Evolutionary conservation across 2,888 invertebrate species (phyloP).

Genomic region (Sialis lutaria): DNA sequence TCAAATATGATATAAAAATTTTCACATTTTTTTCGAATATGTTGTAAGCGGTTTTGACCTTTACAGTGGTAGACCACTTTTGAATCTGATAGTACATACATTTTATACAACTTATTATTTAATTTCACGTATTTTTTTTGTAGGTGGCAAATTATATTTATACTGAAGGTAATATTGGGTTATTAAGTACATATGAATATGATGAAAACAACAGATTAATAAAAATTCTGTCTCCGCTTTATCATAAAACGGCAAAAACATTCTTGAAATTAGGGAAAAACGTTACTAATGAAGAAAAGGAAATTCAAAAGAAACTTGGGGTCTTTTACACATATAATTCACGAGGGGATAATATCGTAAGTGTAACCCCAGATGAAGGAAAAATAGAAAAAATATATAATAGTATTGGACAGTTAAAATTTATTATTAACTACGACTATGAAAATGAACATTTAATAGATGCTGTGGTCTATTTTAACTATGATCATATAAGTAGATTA

Average conservation of each 20-base stretch:
- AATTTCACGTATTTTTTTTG: no score
- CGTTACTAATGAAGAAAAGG: constrained; percentile 1
- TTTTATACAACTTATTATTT: no score
- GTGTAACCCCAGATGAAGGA: neutral
- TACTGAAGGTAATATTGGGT: no score
- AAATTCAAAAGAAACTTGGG: neutral
- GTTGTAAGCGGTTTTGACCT: no score
- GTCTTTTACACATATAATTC: neutral
- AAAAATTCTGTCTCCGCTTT: constrained; percentile 10
- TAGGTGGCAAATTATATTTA: no score
- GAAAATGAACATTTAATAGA: neutral
- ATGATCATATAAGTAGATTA: neutral
- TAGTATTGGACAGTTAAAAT: neutral
- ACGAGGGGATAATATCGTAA: neutral
- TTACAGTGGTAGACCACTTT: no score
- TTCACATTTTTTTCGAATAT: no score
- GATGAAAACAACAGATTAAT: constrained; percentile 6
- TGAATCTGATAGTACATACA: no score
- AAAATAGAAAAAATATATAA: neutral
- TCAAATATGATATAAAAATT: no score
- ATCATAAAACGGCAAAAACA: constrained; percentile 4
- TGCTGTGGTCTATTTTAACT: neutral
- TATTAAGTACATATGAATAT: constrained; percentile 6
- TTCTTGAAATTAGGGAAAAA: constrained; percentile 1
- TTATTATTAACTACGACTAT: neutral